Conservation (phyloP, 2,797 vertebrate genomes). For the Sebastes dallii region DNA sequence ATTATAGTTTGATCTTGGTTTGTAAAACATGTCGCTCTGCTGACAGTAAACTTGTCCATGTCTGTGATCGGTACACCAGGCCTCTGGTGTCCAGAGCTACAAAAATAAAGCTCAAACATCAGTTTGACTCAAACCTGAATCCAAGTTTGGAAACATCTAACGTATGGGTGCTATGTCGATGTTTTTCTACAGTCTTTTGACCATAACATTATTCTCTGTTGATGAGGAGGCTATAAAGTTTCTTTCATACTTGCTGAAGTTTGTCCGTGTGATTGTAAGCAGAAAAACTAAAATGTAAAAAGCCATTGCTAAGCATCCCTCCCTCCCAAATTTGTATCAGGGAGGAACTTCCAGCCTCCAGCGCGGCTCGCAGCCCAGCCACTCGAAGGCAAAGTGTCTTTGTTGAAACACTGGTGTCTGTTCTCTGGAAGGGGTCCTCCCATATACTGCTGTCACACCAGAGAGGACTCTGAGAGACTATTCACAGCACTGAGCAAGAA, state of each 20-base stretch:
- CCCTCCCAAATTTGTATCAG: not conserved
- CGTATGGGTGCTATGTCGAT: no score
- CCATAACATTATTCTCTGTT: not conserved
- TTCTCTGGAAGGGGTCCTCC: not conserved
- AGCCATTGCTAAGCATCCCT: not conserved
- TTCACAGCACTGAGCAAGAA: slow-evolving; percentile 29
- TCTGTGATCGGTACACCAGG: no score
- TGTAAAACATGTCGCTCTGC: no score
- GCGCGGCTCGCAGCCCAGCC: not conserved
- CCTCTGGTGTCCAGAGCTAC: no score
- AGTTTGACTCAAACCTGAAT: no score
- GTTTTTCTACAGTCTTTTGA: not conserved
- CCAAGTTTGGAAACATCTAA: no score
- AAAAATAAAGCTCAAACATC: no score
- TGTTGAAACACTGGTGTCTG: not conserved
- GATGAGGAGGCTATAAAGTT: not conserved
- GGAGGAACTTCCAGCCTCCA: not conserved
- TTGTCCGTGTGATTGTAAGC: not conserved
- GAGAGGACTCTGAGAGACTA: not conserved
- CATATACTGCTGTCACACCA: slow-evolving; percentile 6
- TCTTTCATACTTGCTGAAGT: not conserved
- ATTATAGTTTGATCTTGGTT: no score
- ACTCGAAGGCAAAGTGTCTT: not conserved
- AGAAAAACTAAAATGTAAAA: not conserved
- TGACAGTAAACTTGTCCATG: no score